Base-by-base conservation (phyloP, 2,888 invertebrate genomes). In the Trypoxylon attenuatum region DNA sequence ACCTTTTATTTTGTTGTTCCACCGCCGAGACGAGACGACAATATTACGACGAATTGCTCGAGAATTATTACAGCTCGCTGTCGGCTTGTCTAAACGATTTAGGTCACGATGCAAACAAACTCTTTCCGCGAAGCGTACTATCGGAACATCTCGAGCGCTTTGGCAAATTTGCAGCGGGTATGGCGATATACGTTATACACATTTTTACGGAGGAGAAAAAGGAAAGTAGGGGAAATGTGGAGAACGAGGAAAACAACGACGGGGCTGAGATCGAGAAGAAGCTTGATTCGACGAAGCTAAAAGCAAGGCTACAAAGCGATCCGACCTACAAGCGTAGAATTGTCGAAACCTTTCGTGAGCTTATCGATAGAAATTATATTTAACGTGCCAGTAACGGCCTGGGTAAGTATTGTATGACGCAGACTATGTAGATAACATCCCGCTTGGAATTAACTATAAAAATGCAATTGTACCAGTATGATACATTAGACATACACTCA, bases 1-100 rank as follows among this genome's bases (percentile, higher is more conserved):
- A 87, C 61, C 77, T 81, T 65, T 69, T 87, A 6, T 85, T 82
- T 57, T 80, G 81, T 2, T 82, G 82, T 25, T 77, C 79, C 5
- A 66, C 77, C 1, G 79, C 78, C 43, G 73, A 80, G 10, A 55
- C 79, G 10, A 73, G 85, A 3, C 61, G 71, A 18, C 62, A 77
- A 38, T 66, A 83, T 22, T 77, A 79, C 5, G 78, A 87, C 21
- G 50, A 78, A 16, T 76, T 82, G 21, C 59, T 87, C 5, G 57
- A 76, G 22, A 63, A 79, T 13, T 87, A 87, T 65, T 70, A 87
- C 62, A 60, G 80, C 18, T 78, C 79, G 5, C 68, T 87, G 16
- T 72, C 71, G 1, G 56, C 63, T 2, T 67, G 65, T 50, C 64
- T 85, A 2, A 25, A 41, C 47, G 49, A 69, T 51, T 76, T 79